phyloP scores from a whole-genome alignment of 2,888 invertebrate species.

The Leptopilina drosophilae region DNA sequence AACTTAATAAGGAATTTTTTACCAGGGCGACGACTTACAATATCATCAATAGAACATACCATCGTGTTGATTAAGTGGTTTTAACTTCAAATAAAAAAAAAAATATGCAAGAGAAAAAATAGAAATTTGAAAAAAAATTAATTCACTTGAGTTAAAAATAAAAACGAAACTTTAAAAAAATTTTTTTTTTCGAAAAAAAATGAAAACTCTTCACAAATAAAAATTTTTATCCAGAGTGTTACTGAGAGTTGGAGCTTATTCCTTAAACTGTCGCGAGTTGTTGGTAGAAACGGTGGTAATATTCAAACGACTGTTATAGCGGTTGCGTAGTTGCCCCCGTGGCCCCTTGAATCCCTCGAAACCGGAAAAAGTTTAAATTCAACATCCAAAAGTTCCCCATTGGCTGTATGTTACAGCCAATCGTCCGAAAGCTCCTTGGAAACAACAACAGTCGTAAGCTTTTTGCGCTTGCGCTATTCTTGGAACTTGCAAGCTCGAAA shows the following conservation, averaged over 20 bases:
- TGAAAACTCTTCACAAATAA: not conserved
- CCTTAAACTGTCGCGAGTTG: slow-evolving; percentile 62
- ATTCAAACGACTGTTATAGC: slow-evolving; percentile 73
- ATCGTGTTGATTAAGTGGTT: slow-evolving; percentile 66
- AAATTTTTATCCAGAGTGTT: slow-evolving; percentile 34
- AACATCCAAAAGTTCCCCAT: slow-evolving; percentile 46
- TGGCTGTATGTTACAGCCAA: slow-evolving; percentile 54
- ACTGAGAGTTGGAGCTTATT: slow-evolving; percentile 47
- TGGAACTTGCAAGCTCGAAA: slow-evolving; percentile 15
- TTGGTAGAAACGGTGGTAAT: slow-evolving; percentile 67
- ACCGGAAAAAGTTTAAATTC: slow-evolving; percentile 49
- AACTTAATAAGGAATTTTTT: slow-evolving; percentile 69
- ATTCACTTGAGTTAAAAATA: no score
- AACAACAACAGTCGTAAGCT: slow-evolving; percentile 53
- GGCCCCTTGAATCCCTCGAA: slow-evolving; percentile 43
- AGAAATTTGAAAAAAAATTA: not conserved
- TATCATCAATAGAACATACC: slow-evolving; percentile 77
- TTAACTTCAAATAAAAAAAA: slow-evolving; percentile 24
- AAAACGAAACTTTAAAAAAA: no score
- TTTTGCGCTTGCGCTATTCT: slow-evolving; percentile 40
- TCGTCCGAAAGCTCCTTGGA: slow-evolving; percentile 47
- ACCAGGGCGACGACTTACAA: slow-evolving; percentile 77
- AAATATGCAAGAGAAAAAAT: slow-evolving; percentile 31
- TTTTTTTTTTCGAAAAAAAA: not conserved
- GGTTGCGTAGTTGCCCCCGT: slow-evolving; percentile 67